Evolutionary conservation across 2,113 vertebrate species (phyloP), one percentile per base, ranked within the genome.

Genomic region (Mirza zaza): DNA sequence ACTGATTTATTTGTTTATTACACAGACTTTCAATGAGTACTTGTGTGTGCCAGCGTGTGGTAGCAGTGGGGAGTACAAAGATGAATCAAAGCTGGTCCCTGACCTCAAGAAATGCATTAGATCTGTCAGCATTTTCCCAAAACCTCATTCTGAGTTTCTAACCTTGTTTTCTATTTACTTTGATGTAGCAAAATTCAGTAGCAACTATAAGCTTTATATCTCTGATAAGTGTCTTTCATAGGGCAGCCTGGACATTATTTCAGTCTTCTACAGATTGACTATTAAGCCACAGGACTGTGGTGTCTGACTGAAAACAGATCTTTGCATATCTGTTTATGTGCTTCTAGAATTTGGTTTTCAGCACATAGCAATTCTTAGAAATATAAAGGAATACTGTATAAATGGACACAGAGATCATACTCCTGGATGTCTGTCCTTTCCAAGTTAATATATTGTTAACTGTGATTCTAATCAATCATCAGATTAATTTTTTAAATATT

Each of bases 401-500:
- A 86, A 80, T 45, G 42, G 73, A 87, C 17, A 68, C 23, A 87
- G 25, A 5, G 42, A 36, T n/a, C 68, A 63, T 88, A 71, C 21
- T 80, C 15, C 65, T 59, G n/a, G 29, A 81, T 90, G 29, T 61
- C n/a, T 45, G 42, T 52, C 50, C n/a, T 95, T 70, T 18, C 21
- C 67, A 48, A 87, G 23, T 61, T 55, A 76, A 76, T 80, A 18
- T 67, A 59, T 75, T 68, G 23, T 67, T 90, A 90, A 63, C 50
- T 93, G 29, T 15, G 86, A 90, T 76, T 77, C 57, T 85, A 86
- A 85, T 85, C 52, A 77, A 55, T 63, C 55, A 65, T 89, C 73
- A 75, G 65, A 39, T 89, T 83, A 88, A 39, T 39, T 45, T 89
- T 84, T 87, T 50, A 96, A 96, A 92, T 55, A 89, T n/a, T 65